Base-by-base conservation (phyloP, 2,113 vertebrate genomes). In the Hucho hucho region DNA sequence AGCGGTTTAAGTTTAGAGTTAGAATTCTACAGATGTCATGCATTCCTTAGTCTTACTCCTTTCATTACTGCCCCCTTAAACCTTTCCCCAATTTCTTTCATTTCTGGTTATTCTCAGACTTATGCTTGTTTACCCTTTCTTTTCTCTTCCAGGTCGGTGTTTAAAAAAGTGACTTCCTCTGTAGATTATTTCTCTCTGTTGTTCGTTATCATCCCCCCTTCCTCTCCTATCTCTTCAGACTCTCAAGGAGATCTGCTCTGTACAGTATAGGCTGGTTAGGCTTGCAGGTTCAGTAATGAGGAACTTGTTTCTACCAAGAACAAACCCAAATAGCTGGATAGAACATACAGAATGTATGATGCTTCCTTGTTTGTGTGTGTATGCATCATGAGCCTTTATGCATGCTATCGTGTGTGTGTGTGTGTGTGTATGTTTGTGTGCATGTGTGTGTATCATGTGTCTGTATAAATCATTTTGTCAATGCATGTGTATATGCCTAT, bases 101-200 rank as follows among this genome's bases (percentile, higher is more conserved):
- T 37, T 56, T 24, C 70, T 80, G 80, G 74, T 81, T 72, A 22
- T 20, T 86, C 86, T 87, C 84, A 79, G 81, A 75, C 72, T 79
- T 78, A 14, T 56, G 12, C 25, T 64, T 64, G 25, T 20, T 37
- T 32, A 16, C 64, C 77, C 64, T 26, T 18, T 65, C 24, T 32
- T 28, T 74, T 73, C 69, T 78, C 69, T 78, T 53, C 78, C 58
- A 7, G 58, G 58, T 61, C n/a, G 18, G n/a, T 61, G 58, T 61
- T 61, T 61, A 22, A 22, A 22, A 22, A 22, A 61, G 58, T 2
- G 4, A n/a, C 58, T 22, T 61, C 58, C 58, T 61, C 6, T 22
- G 58, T 61, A 9, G 58, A 22, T n/a, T 61, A 13, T 61, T 22
- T 61, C 58, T 22, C 58, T 61, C 58, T 22, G 58, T 22, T 61